Percentiles rank a stretch among this genome's conserved stretches.
Conservation (phyloP, 2,797 vertebrate species). For the Melanotaenia boesemani region DNA sequence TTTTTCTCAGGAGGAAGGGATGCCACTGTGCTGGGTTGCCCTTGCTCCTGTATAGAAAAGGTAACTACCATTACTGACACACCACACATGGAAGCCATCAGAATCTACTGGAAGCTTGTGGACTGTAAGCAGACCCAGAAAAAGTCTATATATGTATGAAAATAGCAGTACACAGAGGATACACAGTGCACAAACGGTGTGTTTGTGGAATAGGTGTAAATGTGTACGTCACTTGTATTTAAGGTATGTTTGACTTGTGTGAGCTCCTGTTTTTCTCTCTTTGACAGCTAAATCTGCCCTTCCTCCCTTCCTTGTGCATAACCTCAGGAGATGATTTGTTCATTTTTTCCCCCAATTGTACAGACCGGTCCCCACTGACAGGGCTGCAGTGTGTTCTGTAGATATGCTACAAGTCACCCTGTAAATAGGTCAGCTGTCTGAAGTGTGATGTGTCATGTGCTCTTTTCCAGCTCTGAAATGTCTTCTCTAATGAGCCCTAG, state of each 20-base stretch:
- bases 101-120: conserved; percentile 58
- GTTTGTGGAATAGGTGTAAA: conserved; percentile 54
- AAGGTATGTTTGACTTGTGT: conserved; percentile 63
- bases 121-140: conserved; percentile 56
- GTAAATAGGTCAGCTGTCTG: conserved; percentile 85
- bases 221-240: conserved; percentile 54
- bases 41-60: conserved; percentile 66
- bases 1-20: conserved; percentile 59
- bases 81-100: conserved; percentile 79
- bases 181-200: conserved; percentile 27
- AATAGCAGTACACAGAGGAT: conserved; percentile 24
- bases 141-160: conserved; percentile 40
- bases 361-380: conserved; percentile 62
- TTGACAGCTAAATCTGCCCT: conserved; percentile 65
- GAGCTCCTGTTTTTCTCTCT: conserved; percentile 69
- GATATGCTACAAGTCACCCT: conserved; percentile 81
- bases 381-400: conserved; percentile 80
- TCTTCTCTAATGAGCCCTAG: conserved; percentile 84
- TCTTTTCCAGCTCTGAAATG: conserved; percentile 81
- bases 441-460: conserved; percentile 83
- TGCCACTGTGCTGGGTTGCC: conserved; percentile 64
- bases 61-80: conserved; percentile 56
- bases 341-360: conserved; percentile 79
- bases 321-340: conserved; percentile 78
- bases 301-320: conserved; percentile 46